Conservation (phyloP, 2,113 vertebrate species). For the Barnardius zonarius region DNA sequence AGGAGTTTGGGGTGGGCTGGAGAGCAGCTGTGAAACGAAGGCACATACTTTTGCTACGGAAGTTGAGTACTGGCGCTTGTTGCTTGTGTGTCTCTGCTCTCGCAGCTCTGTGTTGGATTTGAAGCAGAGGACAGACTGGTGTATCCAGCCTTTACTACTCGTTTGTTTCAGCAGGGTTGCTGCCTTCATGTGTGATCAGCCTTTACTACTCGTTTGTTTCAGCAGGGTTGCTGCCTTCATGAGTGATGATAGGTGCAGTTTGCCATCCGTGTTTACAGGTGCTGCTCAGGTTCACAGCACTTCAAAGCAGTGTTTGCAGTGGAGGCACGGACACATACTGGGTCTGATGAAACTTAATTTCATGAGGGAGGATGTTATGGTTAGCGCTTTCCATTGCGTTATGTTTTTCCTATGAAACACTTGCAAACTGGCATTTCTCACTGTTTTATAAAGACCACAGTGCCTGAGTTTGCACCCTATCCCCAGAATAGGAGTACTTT, state of each 20-base stretch:
- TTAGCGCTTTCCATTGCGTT: background rate
- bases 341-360: background rate
- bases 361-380: background rate
- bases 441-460: background rate
- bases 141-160: background rate
- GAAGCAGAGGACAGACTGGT: background rate
- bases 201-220: background rate
- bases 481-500: background rate
- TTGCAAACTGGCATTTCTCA: background rate
- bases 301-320: background rate
- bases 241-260: accelerated
- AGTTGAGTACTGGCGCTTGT: background rate
- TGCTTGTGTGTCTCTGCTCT: background rate
- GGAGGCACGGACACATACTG: background rate
- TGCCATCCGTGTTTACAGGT: accelerated
- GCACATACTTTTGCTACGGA: background rate
- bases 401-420: background rate
- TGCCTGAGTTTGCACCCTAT: background rate
- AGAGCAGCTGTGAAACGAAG: background rate
- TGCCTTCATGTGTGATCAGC: accelerated
- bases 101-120: background rate
- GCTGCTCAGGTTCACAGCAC: background rate
- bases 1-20: background rate
- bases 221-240: accelerated
- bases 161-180: background rate